These are phyloP conservation scores for Urocyon cinereoargenteus DNA, from an alignment of 2,797 vertebrate genomes.

Conservation along the genomic window DNA sequence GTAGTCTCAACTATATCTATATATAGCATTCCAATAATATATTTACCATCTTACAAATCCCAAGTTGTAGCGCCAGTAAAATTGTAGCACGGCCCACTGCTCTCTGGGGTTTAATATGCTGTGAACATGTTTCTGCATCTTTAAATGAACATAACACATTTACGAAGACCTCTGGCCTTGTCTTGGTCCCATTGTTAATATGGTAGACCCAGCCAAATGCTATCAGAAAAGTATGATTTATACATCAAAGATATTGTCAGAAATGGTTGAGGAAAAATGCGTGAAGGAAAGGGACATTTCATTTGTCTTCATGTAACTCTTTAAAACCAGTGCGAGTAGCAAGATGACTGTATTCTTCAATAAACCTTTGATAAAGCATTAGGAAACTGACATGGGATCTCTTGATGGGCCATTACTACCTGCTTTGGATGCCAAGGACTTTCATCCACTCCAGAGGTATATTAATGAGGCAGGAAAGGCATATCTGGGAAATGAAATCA, in stretches of 20 bases:
- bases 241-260: conserved; percentile 77
- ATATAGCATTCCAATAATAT: neutral
- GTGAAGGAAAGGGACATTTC: conserved; percentile 80
- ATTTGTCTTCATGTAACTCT: conserved; percentile 84
- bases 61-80: neutral
- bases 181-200: conserved; percentile 74
- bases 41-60: conserved; percentile 4
- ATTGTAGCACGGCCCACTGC: neutral
- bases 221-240: conserved; percentile 79
- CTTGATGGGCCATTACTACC: conserved; percentile 84
- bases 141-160: conserved; percentile 62
- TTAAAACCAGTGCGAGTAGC: conserved; percentile 84
- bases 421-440: conserved; percentile 83
- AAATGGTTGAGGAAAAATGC: conserved; percentile 79
- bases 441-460: conserved; percentile 82
- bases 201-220: conserved; percentile 67
- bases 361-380: conserved; percentile 85
- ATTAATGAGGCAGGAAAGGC: conserved; percentile 84
- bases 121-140: conserved; percentile 22
- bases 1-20: neutral
- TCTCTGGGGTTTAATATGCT: conserved; percentile 44
- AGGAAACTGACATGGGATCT: conserved; percentile 83
- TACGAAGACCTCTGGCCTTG: conserved; percentile 72
- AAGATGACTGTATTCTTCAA: conserved; percentile 85
- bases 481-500: conserved; percentile 72